phyloP scores from a whole-genome alignment of 2,888 invertebrate genomes.

The Noctua comes region DNA sequence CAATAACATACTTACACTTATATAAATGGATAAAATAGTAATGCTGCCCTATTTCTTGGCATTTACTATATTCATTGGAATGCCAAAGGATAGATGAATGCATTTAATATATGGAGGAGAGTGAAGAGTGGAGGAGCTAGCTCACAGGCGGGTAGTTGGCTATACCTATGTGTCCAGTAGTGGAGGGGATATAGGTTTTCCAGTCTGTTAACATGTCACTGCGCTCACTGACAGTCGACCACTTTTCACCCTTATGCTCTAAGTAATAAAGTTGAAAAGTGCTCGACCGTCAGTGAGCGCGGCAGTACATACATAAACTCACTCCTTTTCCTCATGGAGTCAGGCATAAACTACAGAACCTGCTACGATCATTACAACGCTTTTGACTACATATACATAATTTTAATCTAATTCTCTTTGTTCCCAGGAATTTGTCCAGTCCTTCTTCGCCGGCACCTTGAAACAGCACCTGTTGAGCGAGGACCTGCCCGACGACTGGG shows the following conservation, averaged over 20 bases:
- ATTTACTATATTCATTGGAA: not conserved
- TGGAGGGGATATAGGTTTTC: not conserved
- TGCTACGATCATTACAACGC: not conserved
- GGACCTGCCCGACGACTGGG: slow-evolving; percentile 99
- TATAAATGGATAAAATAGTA: not conserved
- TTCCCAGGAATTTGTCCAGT: slow-evolving; percentile 94
- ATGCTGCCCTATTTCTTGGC: not conserved
- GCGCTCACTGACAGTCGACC: no score
- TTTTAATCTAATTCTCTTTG: slow-evolving; percentile 1
- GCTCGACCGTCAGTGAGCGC: no score
- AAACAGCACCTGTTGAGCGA: slow-evolving; percentile 98
- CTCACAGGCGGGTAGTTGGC: not conserved
- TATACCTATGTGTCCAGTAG: not conserved
- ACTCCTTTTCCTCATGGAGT: not conserved
- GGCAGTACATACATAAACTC: not conserved
- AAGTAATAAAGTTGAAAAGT: no score
- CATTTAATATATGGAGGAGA: not conserved
- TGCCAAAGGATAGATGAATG: not conserved
- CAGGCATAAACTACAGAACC: not conserved
- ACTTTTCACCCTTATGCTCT: no score
- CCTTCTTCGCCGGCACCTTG: slow-evolving; percentile 97
- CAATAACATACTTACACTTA: not conserved
- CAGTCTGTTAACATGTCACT: not conserved
- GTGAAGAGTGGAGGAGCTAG: not conserved
- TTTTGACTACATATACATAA: not conserved